These are phyloP conservation scores for Astreopora myriophthalma DNA, from an alignment of 64 coral and sea anemone genomes.

Conservation along the genomic window DNA sequence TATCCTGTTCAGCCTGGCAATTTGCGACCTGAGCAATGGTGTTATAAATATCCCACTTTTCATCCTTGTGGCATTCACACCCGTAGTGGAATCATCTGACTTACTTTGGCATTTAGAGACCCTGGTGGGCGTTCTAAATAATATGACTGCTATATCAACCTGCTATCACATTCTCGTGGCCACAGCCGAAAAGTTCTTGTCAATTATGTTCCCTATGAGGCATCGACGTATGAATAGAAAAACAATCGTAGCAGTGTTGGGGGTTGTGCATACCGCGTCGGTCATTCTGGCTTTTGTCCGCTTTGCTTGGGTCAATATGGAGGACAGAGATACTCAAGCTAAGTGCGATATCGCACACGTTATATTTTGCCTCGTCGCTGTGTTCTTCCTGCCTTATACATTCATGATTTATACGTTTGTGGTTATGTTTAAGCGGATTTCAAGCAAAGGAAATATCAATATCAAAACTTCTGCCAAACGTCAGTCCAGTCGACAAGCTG, in stretches of 20 bases:
- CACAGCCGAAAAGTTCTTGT: slow-evolving; percentile 1
- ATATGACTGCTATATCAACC: not conserved
- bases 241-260: not conserved
- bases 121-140: not conserved
- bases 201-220: not conserved
- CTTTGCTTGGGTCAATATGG: not conserved
- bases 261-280: not conserved
- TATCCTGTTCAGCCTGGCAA: not conserved
- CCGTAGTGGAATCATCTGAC: not conserved
- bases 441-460: not conserved
- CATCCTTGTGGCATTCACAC: slow-evolving; percentile 14
- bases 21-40: not conserved
- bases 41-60: slow-evolving; percentile 5
- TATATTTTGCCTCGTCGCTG: not conserved
- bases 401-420: slow-evolving; percentile 36
- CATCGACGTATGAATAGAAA: not conserved
- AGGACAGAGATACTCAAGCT: not conserved
- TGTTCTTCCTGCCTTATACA: slow-evolving; percentile 16
- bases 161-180: slow-evolving; percentile 27
- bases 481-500: not conserved
- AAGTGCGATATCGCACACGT: not conserved
- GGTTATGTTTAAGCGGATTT: slow-evolving; percentile 6
- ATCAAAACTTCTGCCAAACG: not conserved
- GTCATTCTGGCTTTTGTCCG: not conserved
- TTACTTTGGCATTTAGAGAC: not conserved